Conservation (phyloP, 2,888 invertebrate genomes). For the Cosmia trapezina region DNA sequence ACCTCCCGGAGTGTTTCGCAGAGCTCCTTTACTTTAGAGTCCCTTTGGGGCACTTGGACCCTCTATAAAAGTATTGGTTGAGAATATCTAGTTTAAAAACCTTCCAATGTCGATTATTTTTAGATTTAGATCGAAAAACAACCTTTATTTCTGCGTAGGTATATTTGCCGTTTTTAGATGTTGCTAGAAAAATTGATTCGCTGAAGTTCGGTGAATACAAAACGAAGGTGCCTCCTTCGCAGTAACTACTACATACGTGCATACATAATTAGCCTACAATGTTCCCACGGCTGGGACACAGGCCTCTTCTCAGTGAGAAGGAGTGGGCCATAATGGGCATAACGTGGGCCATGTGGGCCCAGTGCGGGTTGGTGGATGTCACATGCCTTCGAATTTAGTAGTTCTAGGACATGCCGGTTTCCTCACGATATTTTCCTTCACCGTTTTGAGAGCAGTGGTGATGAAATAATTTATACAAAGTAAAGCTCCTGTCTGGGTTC, state of each 20-base stretch:
- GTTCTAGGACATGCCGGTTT: too few species aligned
- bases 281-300: too few species aligned
- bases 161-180: not conserved
- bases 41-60: slow-evolving; percentile 45
- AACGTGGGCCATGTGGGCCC: too few species aligned
- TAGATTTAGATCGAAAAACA: not conserved
- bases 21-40: slow-evolving; percentile 33
- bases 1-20: slow-evolving; percentile 41
- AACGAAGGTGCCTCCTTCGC: not conserved
- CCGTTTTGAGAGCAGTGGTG: too few species aligned
- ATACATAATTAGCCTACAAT: too few species aligned
- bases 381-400: too few species aligned
- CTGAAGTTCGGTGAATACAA: not conserved
- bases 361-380: too few species aligned
- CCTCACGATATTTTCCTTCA: too few species aligned
- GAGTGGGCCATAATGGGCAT: too few species aligned
- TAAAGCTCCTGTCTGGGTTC: too few species aligned
- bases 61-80: slow-evolving; percentile 39
- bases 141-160: not conserved
- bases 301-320: too few species aligned
- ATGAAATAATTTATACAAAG: too few species aligned
- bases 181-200: not conserved
- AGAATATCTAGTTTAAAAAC: slow-evolving; percentile 38
- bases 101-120: slow-evolving; percentile 21
- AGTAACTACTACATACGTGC: not conserved